Evolutionary conservation across 2,797 vertebrate species (phyloP).

Genomic region (Pelobates cultripes): DNA sequence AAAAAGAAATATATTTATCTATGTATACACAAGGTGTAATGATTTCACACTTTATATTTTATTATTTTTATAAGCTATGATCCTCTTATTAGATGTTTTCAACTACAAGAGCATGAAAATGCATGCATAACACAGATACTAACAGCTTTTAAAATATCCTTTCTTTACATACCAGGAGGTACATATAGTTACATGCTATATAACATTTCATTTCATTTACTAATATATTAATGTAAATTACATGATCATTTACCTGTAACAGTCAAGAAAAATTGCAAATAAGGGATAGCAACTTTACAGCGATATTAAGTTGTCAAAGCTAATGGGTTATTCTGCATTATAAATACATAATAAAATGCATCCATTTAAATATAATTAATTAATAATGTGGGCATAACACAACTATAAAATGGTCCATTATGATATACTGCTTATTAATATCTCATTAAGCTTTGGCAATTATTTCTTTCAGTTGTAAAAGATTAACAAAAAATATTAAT

Average conservation of each 20-base stretch:
- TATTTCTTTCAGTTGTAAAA: conserved; percentile 19
- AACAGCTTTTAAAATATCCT: too few relatives aligned
- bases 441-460: conserved; percentile 22
- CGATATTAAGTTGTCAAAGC: not conserved
- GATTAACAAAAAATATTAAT: conserved; percentile 17
- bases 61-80: too few relatives aligned
- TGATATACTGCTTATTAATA: conserved; percentile 27
- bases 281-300: not conserved
- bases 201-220: not conserved
- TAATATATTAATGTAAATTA: not conserved
- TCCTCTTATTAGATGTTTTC: too few relatives aligned
- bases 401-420: conserved; percentile 12
- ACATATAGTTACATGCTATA: not conserved
- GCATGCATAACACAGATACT: too few relatives aligned
- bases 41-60: too few relatives aligned
- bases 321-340: conserved; percentile 14
- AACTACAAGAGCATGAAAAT: too few relatives aligned
- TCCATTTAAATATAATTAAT: conserved; percentile 20
- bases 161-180: not conserved
- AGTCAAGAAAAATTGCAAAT: not conserved
- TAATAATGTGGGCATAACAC: conserved; percentile 30
- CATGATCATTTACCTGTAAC: not conserved
- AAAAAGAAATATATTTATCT: too few relatives aligned
- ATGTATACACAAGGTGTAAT: too few relatives aligned
- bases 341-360: conserved; percentile 21